A percentile compares a stretch with the other conserved stretches of the same genome.
These are phyloP conservation scores for Edolisoma coerulescens DNA, from an alignment of 2,113 vertebrate species.

Conservation along the genomic window DNA sequence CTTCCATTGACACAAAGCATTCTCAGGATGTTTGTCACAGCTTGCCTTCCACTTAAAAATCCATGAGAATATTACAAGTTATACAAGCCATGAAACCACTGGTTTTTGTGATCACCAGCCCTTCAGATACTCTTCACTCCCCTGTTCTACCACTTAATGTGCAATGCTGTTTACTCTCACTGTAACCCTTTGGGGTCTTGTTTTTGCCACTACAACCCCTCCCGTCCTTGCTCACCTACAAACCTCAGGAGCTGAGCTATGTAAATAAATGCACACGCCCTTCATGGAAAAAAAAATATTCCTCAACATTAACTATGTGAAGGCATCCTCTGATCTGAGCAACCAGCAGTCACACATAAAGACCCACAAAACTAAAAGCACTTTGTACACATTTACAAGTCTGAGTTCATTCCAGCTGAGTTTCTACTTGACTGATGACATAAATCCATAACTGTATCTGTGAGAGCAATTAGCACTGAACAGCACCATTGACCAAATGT, in stretches of 20 bases:
- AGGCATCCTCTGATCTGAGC: background rate
- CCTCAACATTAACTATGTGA: background rate
- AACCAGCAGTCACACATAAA: background rate
- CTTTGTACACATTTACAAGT: background rate
- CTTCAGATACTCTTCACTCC: background rate
- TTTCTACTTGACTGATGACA: background rate
- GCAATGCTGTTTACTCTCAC: background rate
- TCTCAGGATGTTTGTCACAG: constrained; percentile 28
- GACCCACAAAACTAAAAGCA: background rate
- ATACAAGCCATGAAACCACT: background rate
- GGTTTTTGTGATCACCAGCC: background rate
- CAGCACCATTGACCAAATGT: background rate
- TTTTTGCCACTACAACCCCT: background rate
- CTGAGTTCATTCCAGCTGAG: background rate
- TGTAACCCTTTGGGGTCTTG: background rate
- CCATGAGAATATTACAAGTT: background rate
- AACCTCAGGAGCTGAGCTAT: background rate
- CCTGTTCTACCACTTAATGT: background rate
- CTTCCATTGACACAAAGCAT: background rate
- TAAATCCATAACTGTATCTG: background rate
- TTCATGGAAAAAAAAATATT: background rate
- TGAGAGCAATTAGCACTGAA: background rate
- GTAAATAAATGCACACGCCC: background rate
- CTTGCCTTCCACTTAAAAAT: constrained; percentile 37
- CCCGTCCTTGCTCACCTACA: background rate